Conservation (phyloP, 2,888 invertebrate genomes). For the Megamerina dolium region DNA sequence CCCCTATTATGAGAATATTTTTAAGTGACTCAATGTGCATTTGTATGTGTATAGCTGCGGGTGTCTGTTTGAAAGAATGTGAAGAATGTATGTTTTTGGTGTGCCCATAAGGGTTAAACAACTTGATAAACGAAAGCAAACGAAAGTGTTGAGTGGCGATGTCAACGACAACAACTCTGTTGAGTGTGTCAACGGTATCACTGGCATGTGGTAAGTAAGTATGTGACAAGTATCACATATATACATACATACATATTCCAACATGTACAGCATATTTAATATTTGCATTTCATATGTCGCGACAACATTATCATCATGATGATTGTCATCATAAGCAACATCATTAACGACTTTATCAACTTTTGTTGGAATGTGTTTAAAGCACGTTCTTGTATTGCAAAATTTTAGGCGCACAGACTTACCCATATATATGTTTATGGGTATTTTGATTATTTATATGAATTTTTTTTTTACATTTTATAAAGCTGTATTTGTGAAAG, state of each 20-base stretch:
- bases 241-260: too few species aligned
- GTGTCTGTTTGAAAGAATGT: constrained; percentile 2
- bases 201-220: too few species aligned
- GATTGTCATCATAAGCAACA: not conserved
- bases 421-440: not conserved
- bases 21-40: not conserved
- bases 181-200: too few species aligned
- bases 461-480: not conserved
- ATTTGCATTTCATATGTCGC: too few species aligned
- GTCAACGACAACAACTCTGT: too few species aligned
- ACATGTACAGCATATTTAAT: too few species aligned
- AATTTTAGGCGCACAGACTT: constrained; percentile 5
- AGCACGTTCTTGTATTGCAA: not conserved
- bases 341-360: too few species aligned
- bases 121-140: constrained; percentile 7
- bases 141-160: too few species aligned
- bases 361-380: too few species aligned
- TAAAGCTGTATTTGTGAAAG: not conserved
- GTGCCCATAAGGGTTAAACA: constrained; percentile 9
- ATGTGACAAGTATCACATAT: too few species aligned
- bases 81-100: too few species aligned
- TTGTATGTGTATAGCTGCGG: not conserved
- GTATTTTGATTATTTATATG: not conserved
- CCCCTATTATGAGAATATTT: not conserved
- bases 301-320: too few species aligned